These are phyloP conservation scores for Naso thynnoides DNA, from an alignment of 2,797 vertebrate genomes.

Conservation along the genomic window DNA sequence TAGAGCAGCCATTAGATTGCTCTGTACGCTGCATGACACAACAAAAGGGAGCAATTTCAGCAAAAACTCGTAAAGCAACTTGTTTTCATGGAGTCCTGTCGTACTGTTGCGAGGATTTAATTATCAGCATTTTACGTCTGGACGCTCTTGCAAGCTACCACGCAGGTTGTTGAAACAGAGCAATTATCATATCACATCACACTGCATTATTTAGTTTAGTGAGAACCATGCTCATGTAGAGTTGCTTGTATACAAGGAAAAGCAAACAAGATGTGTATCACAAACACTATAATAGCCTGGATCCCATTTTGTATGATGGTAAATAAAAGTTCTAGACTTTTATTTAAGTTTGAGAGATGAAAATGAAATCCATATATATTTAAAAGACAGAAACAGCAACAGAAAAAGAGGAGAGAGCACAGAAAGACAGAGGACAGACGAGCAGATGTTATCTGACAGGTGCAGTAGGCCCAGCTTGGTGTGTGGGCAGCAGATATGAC, in stretches of 20 bases:
- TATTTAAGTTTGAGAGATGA: neutral
- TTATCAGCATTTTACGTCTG: conserved; percentile 58
- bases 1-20: neutral
- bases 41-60: conserved; percentile 25
- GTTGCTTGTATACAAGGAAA: conserved; percentile 19
- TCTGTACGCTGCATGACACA: conserved; percentile 10
- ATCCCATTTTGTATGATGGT: neutral
- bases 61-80: conserved; percentile 19
- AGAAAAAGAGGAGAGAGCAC: conserved; percentile 9
- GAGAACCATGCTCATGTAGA: conserved; percentile 37
- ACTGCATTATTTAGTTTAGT: conserved; percentile 63
- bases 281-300: conserved; percentile 25
- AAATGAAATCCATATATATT: conserved; percentile 7
- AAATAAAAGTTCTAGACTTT: conserved; percentile 10
- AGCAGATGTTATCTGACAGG: conserved; percentile 81
- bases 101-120: conserved; percentile 39
- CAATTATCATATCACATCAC: conserved; percentile 64
- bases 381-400: conserved; percentile 7
- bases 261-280: conserved; percentile 26
- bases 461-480: conserved; percentile 69
- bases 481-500: conserved; percentile 75
- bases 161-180: conserved; percentile 57
- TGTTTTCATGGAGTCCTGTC: conserved; percentile 26
- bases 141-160: conserved; percentile 31
- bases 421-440: conserved; percentile 61